Evolutionary conservation across 2,797 vertebrate genomes (phyloP), one percentile per base, ranked within the genome.

Genomic region (Trematomus bernacchii): DNA sequence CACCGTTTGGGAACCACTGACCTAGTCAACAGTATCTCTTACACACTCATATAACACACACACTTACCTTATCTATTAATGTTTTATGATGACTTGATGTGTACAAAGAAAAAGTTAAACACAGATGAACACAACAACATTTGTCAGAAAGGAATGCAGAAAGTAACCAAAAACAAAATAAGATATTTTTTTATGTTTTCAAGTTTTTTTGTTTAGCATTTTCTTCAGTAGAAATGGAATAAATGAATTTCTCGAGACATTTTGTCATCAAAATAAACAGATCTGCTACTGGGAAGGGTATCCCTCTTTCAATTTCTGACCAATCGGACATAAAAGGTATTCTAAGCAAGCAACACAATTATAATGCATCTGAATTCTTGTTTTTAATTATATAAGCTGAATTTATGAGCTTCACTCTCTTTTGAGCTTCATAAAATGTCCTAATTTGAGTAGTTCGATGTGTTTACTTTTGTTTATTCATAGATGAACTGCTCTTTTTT

Each of bases 1-100:
- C n/a, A n/a, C n/a, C n/a, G n/a, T n/a, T n/a, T n/a, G n/a, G n/a
- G n/a, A n/a, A n/a, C n/a, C n/a, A n/a, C n/a, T n/a, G n/a, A 42
- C 55, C 16, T 4, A n/a, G n/a, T n/a, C n/a, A 1, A 15, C 27
- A 10, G 44, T 74, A 67, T 84, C 68, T 6, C 54, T 72, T 64
- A 78, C 64, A 11, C 23, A 11, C 58, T 44, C 66, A 58, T 21
- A 1, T 44, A 51, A 43, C 55, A 13, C n/a, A 58, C 54, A 37
- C 54, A 57, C 55, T 13, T 19, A 0, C n/a, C 66, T 55, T 46
- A 58, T 67, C 57, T 50, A 7, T 59, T 30, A 6, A 46, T 47
- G 58, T 54, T 19, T 71, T 46, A 65, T 71, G 43, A 65, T 58
- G 63, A 13, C 16, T 43, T 10, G 13, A 37, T 46, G 30, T 16